Percentiles rank a stretch among this genome's conserved stretches.
These are phyloP conservation scores for Bufo bufo DNA, from an alignment of 2,113 vertebrate species.

Conservation along the genomic window DNA sequence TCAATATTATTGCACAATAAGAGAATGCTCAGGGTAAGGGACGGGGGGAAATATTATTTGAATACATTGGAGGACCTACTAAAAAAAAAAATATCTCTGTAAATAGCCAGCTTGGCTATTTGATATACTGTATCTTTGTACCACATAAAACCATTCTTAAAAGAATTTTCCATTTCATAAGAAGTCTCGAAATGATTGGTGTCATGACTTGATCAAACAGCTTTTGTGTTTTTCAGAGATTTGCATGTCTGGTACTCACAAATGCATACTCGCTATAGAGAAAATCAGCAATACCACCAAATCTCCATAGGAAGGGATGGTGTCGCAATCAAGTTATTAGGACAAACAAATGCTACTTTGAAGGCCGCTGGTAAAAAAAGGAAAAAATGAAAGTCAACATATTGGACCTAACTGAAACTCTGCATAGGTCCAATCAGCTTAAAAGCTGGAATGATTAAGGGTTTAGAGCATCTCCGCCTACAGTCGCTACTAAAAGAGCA, in stretches of 20 bases:
- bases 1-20: neutral
- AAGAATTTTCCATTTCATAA: neutral
- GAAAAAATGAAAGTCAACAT: constrained; percentile 30
- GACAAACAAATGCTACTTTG: constrained; percentile 34
- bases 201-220: neutral
- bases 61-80: too few relatives aligned
- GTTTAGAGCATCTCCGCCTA: constrained; percentile 53
- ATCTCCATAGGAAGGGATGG: constrained; percentile 16
- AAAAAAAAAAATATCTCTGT: too few relatives aligned
- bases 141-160: neutral
- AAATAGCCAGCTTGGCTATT: neutral
- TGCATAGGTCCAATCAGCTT: constrained; percentile 50
- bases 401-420: constrained; percentile 37
- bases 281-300: neutral
- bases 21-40: neutral
- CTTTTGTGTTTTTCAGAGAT: neutral
- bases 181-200: neutral
- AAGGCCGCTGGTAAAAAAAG: neutral
- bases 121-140: neutral
- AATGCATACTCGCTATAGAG: neutral
- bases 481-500: constrained; percentile 30
- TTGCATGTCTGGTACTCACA: constrained; percentile 13
- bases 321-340: constrained; percentile 3
- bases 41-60: too few relatives aligned
- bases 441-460: constrained; percentile 55